Evolutionary conservation across 2,888 invertebrate genomes (phyloP), one percentile per base, ranked within the genome.

Genomic region (Shargacucullia verbasci): DNA sequence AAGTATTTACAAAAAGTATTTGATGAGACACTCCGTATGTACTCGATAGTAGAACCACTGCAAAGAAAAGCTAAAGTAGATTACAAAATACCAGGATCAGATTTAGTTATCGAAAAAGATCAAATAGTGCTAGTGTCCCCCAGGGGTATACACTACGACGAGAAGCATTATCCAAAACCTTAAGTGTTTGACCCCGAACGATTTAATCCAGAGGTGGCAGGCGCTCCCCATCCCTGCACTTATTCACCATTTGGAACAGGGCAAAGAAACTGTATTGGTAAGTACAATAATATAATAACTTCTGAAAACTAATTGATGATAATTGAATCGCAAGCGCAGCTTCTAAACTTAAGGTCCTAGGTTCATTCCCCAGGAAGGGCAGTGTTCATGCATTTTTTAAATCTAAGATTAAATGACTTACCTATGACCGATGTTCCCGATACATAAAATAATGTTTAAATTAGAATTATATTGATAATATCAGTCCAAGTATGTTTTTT

Each of bases 101-200:
- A 88, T 52, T 20, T 88, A 0, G 72, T 73, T 0, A 60, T 93
- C 12, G 77, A 88, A 33, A 88, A 89, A 59, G 88, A 85, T 0
- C 74, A 73, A 8, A 73, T 76, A 1, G 75, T 92, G 3, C 25
- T 85, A 0, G 60, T 93, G 12, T 85, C 91, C 0, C 71, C 81
- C n/a, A 50, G 73, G 12, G 89, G 86, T 6, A 81, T 94, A 25
- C 94, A 94, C 60, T 72, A 85, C 29, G 92, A 94, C 66, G 81
- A 85, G 8, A 78, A 84, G 43, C 84, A 90, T 62, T 94, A 87
- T 65, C 81, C 87, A 0, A 76, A 94, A 10, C 94, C 94, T 8
- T 74, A 84, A 43, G 84, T 81, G 52, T 94, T 93, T 62, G 86
- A 92, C 66, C 94, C 94, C 1, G 90, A 94, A 34, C 80, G 92